phyloP scores from a whole-genome alignment of 1,140 invertebrate species.

The Sinonovacula constricta region DNA sequence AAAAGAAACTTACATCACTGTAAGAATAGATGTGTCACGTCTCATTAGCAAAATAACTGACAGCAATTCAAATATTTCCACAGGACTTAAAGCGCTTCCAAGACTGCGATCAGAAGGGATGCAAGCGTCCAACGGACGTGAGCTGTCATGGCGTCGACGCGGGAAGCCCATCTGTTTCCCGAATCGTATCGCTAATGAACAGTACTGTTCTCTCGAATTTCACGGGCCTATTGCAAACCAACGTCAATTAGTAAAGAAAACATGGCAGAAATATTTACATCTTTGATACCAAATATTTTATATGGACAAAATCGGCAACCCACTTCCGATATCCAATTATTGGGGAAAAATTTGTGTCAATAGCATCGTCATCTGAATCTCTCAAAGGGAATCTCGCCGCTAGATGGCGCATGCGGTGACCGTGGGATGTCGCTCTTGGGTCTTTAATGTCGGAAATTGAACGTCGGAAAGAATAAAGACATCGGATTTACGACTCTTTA shows the following conservation, averaged over 20 bases:
- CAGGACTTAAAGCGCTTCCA: no score
- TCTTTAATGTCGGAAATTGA: background rate
- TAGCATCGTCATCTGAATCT: background rate
- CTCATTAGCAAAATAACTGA: no score
- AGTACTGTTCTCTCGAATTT: background rate
- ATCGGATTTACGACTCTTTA: background rate
- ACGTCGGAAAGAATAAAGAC: background rate
- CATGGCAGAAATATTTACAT: background rate
- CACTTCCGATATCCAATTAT: background rate
- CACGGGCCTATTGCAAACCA: background rate
- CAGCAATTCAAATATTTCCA: no score
- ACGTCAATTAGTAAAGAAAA: background rate
- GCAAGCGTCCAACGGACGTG: background rate
- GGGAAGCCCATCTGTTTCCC: background rate
- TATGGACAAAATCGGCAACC: background rate
- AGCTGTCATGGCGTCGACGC: background rate
- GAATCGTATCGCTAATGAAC: background rate
- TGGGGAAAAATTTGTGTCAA: background rate
- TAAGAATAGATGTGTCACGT: no score
- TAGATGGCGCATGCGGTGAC: background rate
- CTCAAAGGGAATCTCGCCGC: background rate
- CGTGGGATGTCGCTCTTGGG: background rate
- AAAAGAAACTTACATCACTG: no score
- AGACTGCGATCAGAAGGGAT: no score
- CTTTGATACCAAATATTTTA: conserved; percentile 1